Base-by-base conservation (phyloP, 1,140 invertebrate species). In the Nasonia vitripennis region DNA sequence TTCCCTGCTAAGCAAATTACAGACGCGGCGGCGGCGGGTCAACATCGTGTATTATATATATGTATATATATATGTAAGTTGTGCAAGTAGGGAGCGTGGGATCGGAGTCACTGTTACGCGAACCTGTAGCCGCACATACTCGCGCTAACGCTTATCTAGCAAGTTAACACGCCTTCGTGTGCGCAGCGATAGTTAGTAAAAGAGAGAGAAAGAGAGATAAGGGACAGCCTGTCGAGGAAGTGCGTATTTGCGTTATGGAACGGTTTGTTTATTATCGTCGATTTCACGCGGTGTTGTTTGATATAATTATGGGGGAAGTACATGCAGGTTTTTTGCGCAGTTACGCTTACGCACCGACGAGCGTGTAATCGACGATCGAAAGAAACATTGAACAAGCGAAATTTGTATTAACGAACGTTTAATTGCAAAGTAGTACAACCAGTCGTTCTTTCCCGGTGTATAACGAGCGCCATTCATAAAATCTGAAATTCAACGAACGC, bases 21-120 rank as follows among this genome's bases (percentile, higher is more conserved):
- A 62, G 55, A 62, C 55, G 20, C 20, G 55, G 20, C 20, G 55
- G 6, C 20, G 20, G 17, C 20, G 31, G 68, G 68, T 71, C 68
- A 71, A 34, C 68, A n/a, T 3, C 23, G 68, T 71, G 10, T 71
- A 71, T 11, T 2, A 45, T 62, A 20, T 62, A 62, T 62, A 62
- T 20, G 20, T 14, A 20, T 2, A 45, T 62, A n/a, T 62, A 62
- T 62, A 62, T n/a, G 55, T 20, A 20, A 62, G 67, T 81, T 80
- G 86, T 73, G 86, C 37, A 78, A 78, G 34, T 37, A 37, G 14
- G 78, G 86, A 88, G 87, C 88, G 88, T 89, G 88, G 88, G 88
- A 88, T 90, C 84, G 84, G 83, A 87, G 86, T 88, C 87, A 87
- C 86, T 87, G 86, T 87, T 86, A 84, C 87, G 88, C 87, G 87